Percentiles rank a stretch among this genome's conserved stretches.
Evolutionary conservation across 2,113 vertebrate genomes (phyloP).

Genomic region (Rhizomys pruinosus): DNA sequence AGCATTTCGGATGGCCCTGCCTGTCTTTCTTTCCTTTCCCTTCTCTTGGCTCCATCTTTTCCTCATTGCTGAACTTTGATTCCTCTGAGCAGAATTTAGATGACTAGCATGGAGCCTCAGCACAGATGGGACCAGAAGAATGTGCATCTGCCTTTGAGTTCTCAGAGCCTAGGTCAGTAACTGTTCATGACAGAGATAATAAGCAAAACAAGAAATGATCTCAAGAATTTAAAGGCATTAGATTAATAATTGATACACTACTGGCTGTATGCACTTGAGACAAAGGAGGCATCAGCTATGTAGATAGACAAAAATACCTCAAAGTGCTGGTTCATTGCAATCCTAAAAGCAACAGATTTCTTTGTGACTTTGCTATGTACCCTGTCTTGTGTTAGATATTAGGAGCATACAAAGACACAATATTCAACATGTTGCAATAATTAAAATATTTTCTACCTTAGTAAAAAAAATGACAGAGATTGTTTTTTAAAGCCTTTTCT

Average conservation of each 20-base stretch:
- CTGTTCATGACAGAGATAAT: constrained; percentile 61
- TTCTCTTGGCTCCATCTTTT: constrained; percentile 65
- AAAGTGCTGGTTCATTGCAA: background rate
- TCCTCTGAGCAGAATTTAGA: constrained; percentile 73
- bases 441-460: constrained; percentile 24
- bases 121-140: constrained; percentile 69
- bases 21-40: constrained; percentile 64
- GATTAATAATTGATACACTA: constrained; percentile 42
- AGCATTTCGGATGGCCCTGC: constrained; percentile 67
- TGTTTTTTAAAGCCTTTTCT: constrained; percentile 23
- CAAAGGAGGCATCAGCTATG: background rate
- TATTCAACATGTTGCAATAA: constrained; percentile 49
- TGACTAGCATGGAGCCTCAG: constrained; percentile 67
- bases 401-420: background rate
- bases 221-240: constrained; percentile 58
- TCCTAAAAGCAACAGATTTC: background rate
- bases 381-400: background rate
- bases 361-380: background rate
- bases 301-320: constrained; percentile 14
- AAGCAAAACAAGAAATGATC: constrained; percentile 66
- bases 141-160: constrained; percentile 66
- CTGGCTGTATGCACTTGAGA: constrained; percentile 36
- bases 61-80: constrained; percentile 59
- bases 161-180: background rate
- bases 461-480: constrained; percentile 1